phyloP scores from a whole-genome alignment of 2,797 vertebrate species.

The Hippopotamyrus pictus region DNA sequence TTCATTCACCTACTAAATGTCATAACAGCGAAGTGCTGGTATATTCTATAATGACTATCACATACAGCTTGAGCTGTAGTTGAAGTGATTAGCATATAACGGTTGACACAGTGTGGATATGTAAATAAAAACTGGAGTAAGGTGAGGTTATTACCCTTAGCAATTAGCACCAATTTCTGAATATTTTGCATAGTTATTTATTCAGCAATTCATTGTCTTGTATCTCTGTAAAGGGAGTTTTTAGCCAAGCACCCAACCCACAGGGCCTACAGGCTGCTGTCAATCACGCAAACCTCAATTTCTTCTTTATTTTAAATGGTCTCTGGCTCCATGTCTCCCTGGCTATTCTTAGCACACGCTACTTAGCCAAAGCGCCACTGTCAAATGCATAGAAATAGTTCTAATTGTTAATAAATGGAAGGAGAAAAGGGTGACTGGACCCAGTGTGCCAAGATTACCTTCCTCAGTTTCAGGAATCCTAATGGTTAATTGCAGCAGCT shows the following conservation, averaged over 20 bases:
- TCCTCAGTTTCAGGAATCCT: neutral
- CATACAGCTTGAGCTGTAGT: neutral
- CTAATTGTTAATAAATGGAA: neutral
- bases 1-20: neutral
- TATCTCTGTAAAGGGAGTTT: neutral
- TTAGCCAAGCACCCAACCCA: neutral
- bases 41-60: neutral
- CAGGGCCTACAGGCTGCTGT: neutral
- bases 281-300: neutral
- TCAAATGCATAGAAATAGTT: neutral
- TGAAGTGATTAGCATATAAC: neutral
- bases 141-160: neutral
- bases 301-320: neutral
- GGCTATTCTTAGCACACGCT: neutral
- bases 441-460: neutral
- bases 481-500: neutral
- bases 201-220: neutral
- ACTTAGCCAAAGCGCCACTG: neutral
- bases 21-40: neutral
- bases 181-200: neutral
- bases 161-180: neutral
- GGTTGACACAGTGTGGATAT: neutral
- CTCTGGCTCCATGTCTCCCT: neutral
- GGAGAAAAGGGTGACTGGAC: neutral
- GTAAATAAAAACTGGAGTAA: neutral